phyloP scores from a whole-genome alignment of 1,140 invertebrate species.

The Lerema accius region DNA sequence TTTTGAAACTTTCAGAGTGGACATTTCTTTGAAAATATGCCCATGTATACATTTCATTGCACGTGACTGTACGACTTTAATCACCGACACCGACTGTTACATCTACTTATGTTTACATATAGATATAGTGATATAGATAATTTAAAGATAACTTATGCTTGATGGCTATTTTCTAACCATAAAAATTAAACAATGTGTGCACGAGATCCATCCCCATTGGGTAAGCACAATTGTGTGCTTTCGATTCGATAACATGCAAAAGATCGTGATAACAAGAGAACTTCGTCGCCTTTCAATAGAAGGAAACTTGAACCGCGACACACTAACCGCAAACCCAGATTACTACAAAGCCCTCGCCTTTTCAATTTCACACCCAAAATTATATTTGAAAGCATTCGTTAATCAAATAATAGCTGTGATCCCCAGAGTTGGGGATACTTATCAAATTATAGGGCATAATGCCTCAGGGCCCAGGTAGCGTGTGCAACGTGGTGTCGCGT shows the following conservation, averaged over 20 bases:
- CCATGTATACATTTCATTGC: too few species aligned
- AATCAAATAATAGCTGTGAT: constrained; percentile 28
- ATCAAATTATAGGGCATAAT: constrained; percentile 31
- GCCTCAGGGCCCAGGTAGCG: constrained; percentile 8
- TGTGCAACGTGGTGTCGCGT: constrained; percentile 9
- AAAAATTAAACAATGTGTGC: too few species aligned
- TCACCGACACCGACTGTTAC: too few species aligned
- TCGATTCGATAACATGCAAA: background rate
- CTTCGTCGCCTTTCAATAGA: background rate
- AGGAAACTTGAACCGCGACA: background rate
- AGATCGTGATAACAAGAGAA: background rate
- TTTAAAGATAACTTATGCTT: too few species aligned
- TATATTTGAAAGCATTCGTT: constrained; percentile 31
- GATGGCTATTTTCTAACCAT: too few species aligned
- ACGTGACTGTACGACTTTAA: too few species aligned
- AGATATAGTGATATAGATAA: too few species aligned
- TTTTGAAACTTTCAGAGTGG: too few species aligned
- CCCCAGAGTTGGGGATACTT: constrained; percentile 27
- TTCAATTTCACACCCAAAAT: constrained; percentile 32
- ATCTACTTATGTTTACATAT: too few species aligned
- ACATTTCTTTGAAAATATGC: too few species aligned
- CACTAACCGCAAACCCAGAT: constrained; percentile 7
- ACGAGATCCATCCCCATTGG: too few species aligned
- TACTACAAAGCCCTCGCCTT: background rate
- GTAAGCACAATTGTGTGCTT: too few species aligned